These are phyloP conservation scores for Linyphia triangularis DNA, from an alignment of 2,888 invertebrate species.

Conservation along the genomic window DNA sequence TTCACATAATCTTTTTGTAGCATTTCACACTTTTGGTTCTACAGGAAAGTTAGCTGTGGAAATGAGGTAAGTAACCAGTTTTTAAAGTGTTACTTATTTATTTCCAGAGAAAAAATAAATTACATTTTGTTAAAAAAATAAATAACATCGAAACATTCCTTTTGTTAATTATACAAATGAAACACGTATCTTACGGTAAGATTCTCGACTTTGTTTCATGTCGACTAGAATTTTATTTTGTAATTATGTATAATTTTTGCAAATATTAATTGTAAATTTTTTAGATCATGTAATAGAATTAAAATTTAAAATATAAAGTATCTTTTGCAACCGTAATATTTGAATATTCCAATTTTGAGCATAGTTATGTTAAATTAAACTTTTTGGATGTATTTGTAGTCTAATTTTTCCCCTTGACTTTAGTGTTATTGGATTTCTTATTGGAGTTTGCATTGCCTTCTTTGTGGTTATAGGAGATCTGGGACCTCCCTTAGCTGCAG, in stretches of 20 bases:
- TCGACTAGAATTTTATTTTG: too few relatives aligned
- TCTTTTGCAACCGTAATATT: background rate
- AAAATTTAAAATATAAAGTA: background rate
- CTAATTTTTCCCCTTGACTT: constrained; percentile 36
- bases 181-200: too few relatives aligned
- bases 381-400: background rate
- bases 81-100: too few relatives aligned
- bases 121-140: too few relatives aligned
- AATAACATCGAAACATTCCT: too few relatives aligned
- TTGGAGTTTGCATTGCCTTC: constrained; percentile 97
- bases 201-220: too few relatives aligned
- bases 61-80: constrained; percentile 82
- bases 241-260: too few relatives aligned
- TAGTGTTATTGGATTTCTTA: constrained; percentile 93
- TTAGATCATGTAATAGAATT: too few relatives aligned
- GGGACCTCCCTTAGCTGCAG: constrained; percentile 93
- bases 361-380: background rate
- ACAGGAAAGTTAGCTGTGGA: constrained; percentile 95
- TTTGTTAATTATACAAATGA: too few relatives aligned
- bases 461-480: constrained; percentile 99
- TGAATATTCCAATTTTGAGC: background rate
- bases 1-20: constrained; percentile 81
- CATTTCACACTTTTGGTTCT: constrained; percentile 93
- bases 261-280: too few relatives aligned
- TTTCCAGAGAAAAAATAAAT: too few relatives aligned